A percentile compares a stretch with the other conserved stretches of the same genome.
These are phyloP conservation scores for Caenorhabditis plicata DNA, from an alignment of 2,888 invertebrate genomes.

Conservation along the genomic window DNA sequence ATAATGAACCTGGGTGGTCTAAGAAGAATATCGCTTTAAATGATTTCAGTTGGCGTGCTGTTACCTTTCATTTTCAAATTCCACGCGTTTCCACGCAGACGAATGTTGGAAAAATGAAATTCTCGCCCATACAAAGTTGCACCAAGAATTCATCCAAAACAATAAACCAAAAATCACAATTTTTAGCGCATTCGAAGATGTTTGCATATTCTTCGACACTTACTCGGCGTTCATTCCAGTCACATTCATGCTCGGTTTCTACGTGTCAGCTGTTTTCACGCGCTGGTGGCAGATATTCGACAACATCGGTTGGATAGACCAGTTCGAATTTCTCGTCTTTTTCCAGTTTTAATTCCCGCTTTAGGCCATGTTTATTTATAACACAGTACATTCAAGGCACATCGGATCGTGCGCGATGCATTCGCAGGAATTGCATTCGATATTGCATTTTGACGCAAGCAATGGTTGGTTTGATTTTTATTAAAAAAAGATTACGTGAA, in stretches of 20 bases:
- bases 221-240: conserved; percentile 58
- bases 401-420: conserved; percentile 43
- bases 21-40: no score
- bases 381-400: conserved; percentile 46
- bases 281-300: conserved; percentile 49
- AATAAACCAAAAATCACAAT: neutral
- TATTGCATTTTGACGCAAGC: conserved; percentile 53
- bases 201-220: conserved; percentile 54
- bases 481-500: no score
- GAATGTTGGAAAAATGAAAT: no score
- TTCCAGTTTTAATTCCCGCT: neutral
- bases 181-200: conserved; percentile 50
- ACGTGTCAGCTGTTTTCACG: conserved; percentile 55
- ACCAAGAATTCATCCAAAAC: neutral
- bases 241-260: conserved; percentile 60
- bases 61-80: neutral
- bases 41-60: no score
- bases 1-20: no score
- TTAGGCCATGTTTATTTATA: conserved; percentile 49
- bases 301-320: conserved; percentile 61
- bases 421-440: conserved; percentile 54
- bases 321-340: conserved; percentile 29
- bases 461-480: no score
- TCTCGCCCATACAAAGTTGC: no score
- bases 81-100: neutral